A percentile compares a stretch with the other conserved stretches of the same genome.
phyloP scores from a whole-genome alignment of 2,113 vertebrate species.

The Xerus inauris region DNA sequence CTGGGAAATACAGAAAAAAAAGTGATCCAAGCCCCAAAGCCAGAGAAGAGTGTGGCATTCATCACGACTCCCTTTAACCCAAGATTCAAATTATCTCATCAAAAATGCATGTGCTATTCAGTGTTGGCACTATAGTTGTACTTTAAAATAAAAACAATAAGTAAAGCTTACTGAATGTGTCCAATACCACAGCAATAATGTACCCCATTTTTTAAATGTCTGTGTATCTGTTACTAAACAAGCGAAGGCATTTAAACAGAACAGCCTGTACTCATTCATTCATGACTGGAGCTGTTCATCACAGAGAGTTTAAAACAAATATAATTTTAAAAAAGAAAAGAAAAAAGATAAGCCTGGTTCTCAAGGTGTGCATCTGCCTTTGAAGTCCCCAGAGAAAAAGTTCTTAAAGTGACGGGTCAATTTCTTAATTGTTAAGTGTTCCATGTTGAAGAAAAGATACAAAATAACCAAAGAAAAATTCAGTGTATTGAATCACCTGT shows the following conservation, averaged over 20 bases:
- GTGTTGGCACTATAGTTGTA: too few species aligned
- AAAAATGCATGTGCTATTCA: background rate
- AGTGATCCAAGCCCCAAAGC: background rate
- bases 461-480: background rate
- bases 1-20: conserved; percentile 55
- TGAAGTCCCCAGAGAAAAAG: background rate
- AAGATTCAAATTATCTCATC: background rate
- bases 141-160: background rate
- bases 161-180: background rate
- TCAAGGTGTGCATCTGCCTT: background rate
- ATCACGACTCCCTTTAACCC: background rate
- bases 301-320: background rate
- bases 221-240: background rate
- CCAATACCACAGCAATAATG: background rate
- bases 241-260: background rate
- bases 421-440: background rate
- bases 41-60: background rate
- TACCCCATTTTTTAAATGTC: background rate
- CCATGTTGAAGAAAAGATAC: background rate
- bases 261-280: background rate
- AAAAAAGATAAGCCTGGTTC: background rate
- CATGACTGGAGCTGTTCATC: background rate
- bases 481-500: background rate
- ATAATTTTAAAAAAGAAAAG: background rate
- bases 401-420: background rate